Conservation (phyloP, 2,113 vertebrate species). For the Sinocyclocheilus anshuiensis region DNA sequence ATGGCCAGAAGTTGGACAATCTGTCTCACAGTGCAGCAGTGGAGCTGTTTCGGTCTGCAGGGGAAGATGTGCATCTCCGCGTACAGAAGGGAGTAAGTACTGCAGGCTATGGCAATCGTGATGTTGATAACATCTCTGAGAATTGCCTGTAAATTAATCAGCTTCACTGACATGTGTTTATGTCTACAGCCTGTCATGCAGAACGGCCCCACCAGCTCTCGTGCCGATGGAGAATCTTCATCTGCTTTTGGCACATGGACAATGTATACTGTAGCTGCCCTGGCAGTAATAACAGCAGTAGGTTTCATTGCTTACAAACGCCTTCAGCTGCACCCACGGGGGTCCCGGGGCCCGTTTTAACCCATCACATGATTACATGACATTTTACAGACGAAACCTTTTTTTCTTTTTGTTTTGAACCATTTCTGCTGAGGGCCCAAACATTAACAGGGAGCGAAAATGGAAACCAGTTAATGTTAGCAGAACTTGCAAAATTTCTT, state of each 20-base stretch:
- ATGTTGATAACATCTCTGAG: not conserved
- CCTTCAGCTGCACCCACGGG: not conserved
- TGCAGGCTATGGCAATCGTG: not conserved
- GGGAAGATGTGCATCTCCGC: slow-evolving; percentile 81
- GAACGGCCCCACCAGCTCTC: slow-evolving; percentile 63
- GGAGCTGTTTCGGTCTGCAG: slow-evolving; percentile 87
- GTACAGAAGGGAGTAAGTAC: slow-evolving; percentile 84
- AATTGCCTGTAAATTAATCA: not conserved
- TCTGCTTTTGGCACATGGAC: slow-evolving; percentile 51
- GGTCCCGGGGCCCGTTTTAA: slow-evolving; percentile 60
- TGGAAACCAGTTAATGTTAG: slow-evolving; percentile 49
- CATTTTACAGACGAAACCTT: slow-evolving; percentile 59
- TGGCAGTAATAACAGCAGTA: slow-evolving; percentile 46
- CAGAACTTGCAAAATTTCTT: slow-evolving; percentile 8
- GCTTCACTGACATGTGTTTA: not conserved
- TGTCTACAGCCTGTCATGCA: slow-evolving; percentile 58
- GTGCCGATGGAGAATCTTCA: slow-evolving; percentile 53
- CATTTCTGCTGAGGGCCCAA: slow-evolving; percentile 60
- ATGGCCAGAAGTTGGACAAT: slow-evolving; percentile 82
- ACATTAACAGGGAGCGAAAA: slow-evolving; percentile 50
- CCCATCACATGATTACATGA: not conserved
- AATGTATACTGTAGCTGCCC: not conserved
- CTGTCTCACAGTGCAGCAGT: slow-evolving; percentile 83
- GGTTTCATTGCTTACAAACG: slow-evolving; percentile 60
- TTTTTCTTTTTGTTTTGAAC: slow-evolving; percentile 49